Conservation (phyloP, 2,113 vertebrate genomes). For the Brachypteracias leptosomus region DNA sequence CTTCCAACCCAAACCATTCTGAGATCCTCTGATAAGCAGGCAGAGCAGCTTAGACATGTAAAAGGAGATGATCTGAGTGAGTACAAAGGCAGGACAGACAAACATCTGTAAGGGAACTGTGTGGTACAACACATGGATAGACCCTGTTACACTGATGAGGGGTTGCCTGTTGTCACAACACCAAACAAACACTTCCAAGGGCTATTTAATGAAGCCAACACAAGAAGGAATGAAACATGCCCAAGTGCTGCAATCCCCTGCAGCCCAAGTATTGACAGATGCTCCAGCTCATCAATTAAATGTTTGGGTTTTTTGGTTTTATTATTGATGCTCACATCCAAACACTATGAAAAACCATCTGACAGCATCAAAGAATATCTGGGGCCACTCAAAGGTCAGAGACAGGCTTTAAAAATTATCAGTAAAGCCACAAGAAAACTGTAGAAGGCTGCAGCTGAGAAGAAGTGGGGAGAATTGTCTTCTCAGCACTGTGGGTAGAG, state of each 20-base stretch:
- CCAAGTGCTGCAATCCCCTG: no score
- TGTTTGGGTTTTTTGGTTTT: background rate
- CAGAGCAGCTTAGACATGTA: background rate
- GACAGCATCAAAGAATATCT: fast-evolving
- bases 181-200: no score
- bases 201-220: no score
- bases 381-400: background rate
- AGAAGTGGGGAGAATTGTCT: background rate
- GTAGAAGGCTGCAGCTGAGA: background rate
- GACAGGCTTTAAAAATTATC: background rate
- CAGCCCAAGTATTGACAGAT: no score
- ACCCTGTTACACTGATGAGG: background rate
- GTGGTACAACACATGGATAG: background rate
- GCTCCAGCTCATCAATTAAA: no score
- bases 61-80: no score
- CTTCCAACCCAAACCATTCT: no score
- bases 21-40: no score
- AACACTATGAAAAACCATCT: background rate
- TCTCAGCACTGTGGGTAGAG: background rate
- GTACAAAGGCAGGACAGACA: background rate
- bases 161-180: background rate
- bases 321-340: background rate
- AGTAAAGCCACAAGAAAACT: background rate
- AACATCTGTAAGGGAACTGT: no score
- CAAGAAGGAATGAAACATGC: no score